A percentile compares a stretch with the other conserved stretches of the same genome.
Conservation (phyloP, 2,797 vertebrate species). For the Pagetopsis macropterus region DNA sequence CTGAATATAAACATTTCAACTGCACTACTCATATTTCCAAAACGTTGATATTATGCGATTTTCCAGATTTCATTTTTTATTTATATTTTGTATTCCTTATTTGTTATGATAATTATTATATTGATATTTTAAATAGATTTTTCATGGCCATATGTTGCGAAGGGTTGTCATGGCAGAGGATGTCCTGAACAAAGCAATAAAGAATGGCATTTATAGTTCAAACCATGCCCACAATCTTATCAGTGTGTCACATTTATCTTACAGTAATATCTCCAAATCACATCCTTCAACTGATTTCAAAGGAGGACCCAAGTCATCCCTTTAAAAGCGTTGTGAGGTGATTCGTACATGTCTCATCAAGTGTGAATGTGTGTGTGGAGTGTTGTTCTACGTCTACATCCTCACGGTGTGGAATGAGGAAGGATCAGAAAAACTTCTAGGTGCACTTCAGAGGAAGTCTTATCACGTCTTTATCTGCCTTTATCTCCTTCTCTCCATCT, state of each 20-base stretch:
- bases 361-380: not conserved
- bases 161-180: not conserved
- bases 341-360: not conserved
- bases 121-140: too few relatives aligned
- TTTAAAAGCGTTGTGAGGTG: not conserved
- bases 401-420: slow-evolving; percentile 1
- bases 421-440: slow-evolving; percentile 3
- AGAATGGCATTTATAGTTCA: not conserved
- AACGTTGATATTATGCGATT: too few relatives aligned
- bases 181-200: too few relatives aligned
- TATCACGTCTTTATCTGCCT: slow-evolving; percentile 50
- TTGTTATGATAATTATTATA: too few relatives aligned
- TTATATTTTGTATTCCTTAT: too few relatives aligned
- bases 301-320: not conserved
- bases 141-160: not conserved
- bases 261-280: not conserved
- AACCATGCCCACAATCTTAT: not conserved
- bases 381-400: not conserved
- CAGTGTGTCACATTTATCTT: too few relatives aligned
- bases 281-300: not conserved
- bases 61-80: too few relatives aligned
- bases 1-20: too few relatives aligned
- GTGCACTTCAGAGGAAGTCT: slow-evolving; percentile 30
- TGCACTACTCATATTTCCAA: too few relatives aligned
- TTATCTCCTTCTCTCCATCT: slow-evolving; percentile 49